phyloP scores from a whole-genome alignment of 2,113 vertebrate species.

The Oryzias celebensis region DNA sequence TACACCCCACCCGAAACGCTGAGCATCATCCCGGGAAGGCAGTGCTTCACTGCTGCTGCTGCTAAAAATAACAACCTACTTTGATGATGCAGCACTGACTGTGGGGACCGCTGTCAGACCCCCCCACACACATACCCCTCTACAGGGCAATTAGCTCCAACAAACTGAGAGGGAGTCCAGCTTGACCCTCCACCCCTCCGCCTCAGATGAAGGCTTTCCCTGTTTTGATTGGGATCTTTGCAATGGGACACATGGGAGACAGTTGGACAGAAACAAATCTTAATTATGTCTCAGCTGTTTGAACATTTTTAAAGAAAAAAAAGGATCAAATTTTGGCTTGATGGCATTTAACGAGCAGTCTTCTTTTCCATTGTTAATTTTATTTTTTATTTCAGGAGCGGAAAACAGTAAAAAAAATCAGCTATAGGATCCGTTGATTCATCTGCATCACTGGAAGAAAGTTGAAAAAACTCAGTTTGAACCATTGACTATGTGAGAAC shows the following conservation, averaged over 20 bases:
- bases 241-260: slow-evolving; percentile 27
- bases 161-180: slow-evolving; percentile 53
- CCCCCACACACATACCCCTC: slow-evolving; percentile 27
- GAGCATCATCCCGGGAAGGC: slow-evolving; percentile 48
- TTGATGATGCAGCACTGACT: slow-evolving; percentile 71
- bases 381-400: too few relatives aligned
- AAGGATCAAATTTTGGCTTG: too few relatives aligned
- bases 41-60: slow-evolving; percentile 37
- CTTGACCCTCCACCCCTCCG: slow-evolving; percentile 4
- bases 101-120: slow-evolving; percentile 40
- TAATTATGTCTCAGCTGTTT: background rate
- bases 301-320: too few relatives aligned
- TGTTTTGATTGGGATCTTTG: slow-evolving; percentile 41
- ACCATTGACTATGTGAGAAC: too few relatives aligned
- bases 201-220: slow-evolving; percentile 1
- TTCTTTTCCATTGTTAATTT: too few relatives aligned
- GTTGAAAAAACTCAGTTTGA: too few relatives aligned
- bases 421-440: too few relatives aligned
- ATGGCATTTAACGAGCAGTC: too few relatives aligned
- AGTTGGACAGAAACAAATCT: background rate
- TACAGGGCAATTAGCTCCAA: slow-evolving; percentile 62
- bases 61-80: slow-evolving; percentile 73
- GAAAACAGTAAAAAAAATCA: too few relatives aligned
- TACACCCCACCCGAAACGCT: slow-evolving; percentile 19
- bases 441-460: too few relatives aligned